Percentiles rank a stretch among this genome's conserved stretches.
Conservation (phyloP, 2,113 vertebrate species). For the Halcyon senegalensis region DNA sequence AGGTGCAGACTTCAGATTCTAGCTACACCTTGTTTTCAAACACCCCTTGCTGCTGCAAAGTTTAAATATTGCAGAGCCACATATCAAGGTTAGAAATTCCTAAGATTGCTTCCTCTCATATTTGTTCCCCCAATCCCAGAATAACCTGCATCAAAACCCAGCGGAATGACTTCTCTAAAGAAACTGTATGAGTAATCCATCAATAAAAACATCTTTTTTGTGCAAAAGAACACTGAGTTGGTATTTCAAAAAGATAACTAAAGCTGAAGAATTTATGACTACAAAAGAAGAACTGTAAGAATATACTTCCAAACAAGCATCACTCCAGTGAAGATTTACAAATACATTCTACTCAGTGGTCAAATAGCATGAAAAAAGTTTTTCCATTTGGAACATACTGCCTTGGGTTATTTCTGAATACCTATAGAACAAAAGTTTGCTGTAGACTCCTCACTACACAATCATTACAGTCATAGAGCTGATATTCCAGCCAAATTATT, state of each 20-base stretch:
- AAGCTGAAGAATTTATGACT: background rate
- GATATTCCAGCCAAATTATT: background rate
- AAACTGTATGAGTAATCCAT: background rate
- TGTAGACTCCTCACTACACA: background rate
- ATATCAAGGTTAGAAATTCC: accelerated
- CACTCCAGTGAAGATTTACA: background rate
- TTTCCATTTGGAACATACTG: background rate
- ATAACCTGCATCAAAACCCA: background rate
- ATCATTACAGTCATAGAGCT: background rate
- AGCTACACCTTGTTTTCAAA: background rate
- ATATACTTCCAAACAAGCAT: background rate
- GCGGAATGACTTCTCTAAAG: background rate
- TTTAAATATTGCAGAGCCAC: background rate
- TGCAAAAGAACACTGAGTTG: background rate
- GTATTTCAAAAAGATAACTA: background rate
- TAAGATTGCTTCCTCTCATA: background rate
- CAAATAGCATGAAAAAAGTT: background rate
- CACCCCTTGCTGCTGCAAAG: background rate
- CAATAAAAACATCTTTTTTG: background rate
- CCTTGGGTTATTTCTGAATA: background rate
- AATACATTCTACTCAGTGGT: background rate
- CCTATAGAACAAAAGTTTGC: background rate
- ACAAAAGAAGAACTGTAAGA: background rate
- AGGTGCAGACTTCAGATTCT: background rate
- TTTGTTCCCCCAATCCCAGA: background rate